Percentiles rank a stretch among this genome's conserved stretches.
These are phyloP conservation scores for Mythimna lalbum DNA, from an alignment of 2,888 invertebrate species.

Conservation along the genomic window DNA sequence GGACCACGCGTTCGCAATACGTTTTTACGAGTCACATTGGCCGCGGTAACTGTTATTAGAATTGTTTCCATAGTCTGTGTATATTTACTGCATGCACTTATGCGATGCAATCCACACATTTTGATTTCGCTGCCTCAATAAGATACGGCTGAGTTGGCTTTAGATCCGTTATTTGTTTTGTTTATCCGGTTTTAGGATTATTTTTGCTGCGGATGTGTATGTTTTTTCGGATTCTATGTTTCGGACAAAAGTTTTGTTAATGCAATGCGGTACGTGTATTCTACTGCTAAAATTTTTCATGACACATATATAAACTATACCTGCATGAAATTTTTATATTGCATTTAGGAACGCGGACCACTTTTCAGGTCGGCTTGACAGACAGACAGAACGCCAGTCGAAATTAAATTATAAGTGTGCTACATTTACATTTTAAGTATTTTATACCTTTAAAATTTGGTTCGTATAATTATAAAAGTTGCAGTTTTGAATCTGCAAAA, in stretches of 20 bases:
- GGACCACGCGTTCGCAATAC: slow-evolving; percentile 79
- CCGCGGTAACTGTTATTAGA: slow-evolving; percentile 81
- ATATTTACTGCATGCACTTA: slow-evolving; percentile 75
- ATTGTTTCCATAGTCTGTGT: slow-evolving; percentile 75
- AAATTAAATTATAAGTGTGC: slow-evolving; percentile 6
- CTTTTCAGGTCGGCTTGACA: slow-evolving; percentile 8
- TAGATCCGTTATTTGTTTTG: slow-evolving; percentile 33
- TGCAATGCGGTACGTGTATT: neutral
- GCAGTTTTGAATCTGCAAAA: no score
- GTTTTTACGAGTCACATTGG: slow-evolving; percentile 83
- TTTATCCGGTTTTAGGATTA: slow-evolving; percentile 28
- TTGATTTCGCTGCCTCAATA: slow-evolving; percentile 47
- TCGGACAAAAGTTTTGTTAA: neutral
- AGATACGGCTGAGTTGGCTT: slow-evolving; percentile 51
- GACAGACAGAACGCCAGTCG: neutral
- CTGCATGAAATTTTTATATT: neutral
- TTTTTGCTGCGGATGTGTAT: slow-evolving; percentile 13
- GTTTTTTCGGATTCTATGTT: slow-evolving; percentile 20
- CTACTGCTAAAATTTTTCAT: neutral
- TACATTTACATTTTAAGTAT: no score
- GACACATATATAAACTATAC: neutral
- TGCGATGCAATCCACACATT: slow-evolving; percentile 60
- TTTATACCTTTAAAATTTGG: no score
- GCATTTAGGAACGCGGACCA: neutral
- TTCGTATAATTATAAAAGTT: no score